These are phyloP conservation scores for Amiota mariae DNA, from an alignment of 2,888 invertebrate species.

Conservation along the genomic window DNA sequence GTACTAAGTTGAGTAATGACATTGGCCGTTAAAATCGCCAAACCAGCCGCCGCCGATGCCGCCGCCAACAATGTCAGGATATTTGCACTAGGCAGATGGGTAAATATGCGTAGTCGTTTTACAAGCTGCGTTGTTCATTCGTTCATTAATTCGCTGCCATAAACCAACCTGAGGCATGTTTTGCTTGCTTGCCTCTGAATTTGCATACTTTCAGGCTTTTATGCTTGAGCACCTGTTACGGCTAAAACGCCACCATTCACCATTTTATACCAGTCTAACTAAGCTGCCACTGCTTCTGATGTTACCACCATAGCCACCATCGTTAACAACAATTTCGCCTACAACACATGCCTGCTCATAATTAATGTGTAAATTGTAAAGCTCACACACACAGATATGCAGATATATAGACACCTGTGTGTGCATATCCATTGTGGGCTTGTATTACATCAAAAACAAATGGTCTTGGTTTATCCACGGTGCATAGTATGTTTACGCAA, in stretches of 20 bases:
- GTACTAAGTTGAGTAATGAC: constrained; percentile 6
- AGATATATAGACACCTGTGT: background rate
- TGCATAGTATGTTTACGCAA: background rate
- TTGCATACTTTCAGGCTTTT: constrained; percentile 56
- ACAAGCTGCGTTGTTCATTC: constrained; percentile 48
- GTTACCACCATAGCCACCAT: constrained; percentile 21
- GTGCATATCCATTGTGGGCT: constrained; percentile 46
- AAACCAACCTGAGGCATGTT: constrained; percentile 58
- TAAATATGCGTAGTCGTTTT: constrained; percentile 14
- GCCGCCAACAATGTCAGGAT: background rate
- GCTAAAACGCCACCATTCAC: constrained; percentile 49
- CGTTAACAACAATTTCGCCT: constrained; percentile 51
- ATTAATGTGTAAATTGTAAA: constrained; percentile 68
- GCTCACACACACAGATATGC: constrained; percentile 41
- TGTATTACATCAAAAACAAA: constrained; percentile 48
- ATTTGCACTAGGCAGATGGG: background rate
- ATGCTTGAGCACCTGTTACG: constrained; percentile 22
- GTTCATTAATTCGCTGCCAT: constrained; percentile 67
- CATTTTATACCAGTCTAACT: constrained; percentile 56
- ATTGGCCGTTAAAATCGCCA: background rate
- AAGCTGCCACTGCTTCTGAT: constrained; percentile 19
- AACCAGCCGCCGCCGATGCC: background rate
- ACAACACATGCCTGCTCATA: constrained; percentile 68
- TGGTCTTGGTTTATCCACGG: background rate
- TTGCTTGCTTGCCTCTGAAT: constrained; percentile 56